These are phyloP conservation scores for Lepus timidus DNA, from an alignment of 2,113 vertebrate genomes.

Conservation along the genomic window DNA sequence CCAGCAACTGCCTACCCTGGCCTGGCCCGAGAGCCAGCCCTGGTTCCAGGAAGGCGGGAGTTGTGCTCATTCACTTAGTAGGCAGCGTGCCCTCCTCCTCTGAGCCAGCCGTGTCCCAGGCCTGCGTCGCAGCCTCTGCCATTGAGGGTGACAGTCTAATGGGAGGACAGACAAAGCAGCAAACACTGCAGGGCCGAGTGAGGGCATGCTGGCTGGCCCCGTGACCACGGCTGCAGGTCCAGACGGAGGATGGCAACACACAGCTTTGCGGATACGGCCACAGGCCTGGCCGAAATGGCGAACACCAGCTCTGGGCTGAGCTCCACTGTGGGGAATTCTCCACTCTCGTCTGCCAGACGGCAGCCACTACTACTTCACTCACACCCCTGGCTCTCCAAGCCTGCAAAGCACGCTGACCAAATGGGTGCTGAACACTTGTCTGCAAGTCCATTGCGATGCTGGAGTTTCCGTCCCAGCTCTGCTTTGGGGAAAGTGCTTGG, in stretches of 20 bases:
- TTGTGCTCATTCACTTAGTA: not conserved
- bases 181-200: fast-evolving
- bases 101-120: fast-evolving
- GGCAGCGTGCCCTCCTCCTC: not conserved
- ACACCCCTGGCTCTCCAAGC: not conserved
- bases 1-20: not conserved
- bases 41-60: not conserved
- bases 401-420: not conserved
- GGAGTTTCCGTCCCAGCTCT: not conserved
- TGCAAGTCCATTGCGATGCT: not conserved
- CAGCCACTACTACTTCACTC: not conserved
- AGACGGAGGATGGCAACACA: not conserved
- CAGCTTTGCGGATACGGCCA: not conserved
- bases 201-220: fast-evolving
- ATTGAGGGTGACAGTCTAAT: not conserved
- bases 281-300: not conserved
- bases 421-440: not conserved
- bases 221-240: not conserved
- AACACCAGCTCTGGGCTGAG: not conserved
- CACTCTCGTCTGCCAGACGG: fast-evolving
- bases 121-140: not conserved
- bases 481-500: not conserved
- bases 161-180: not conserved
- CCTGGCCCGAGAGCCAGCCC: not conserved
- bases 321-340: fast-evolving